These are phyloP conservation scores for Tenthredo scrophulariae DNA, from an alignment of 2,888 invertebrate species.

Conservation along the genomic window DNA sequence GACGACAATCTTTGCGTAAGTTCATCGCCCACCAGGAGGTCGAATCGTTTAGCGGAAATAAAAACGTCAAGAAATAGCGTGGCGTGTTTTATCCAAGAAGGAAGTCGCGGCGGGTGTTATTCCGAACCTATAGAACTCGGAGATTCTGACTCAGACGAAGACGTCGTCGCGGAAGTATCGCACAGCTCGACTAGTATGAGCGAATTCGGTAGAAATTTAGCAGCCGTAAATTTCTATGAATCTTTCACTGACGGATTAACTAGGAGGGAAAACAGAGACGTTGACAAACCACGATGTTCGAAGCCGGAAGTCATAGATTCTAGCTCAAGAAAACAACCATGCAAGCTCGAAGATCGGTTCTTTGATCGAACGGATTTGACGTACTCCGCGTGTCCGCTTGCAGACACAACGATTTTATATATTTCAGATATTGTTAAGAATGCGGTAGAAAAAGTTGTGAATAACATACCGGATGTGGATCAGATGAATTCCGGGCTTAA, in stretches of 20 bases:
- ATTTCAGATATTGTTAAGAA: background rate
- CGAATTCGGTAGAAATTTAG: background rate
- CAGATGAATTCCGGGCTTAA: background rate
- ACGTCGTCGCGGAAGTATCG: background rate
- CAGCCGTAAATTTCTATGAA: background rate
- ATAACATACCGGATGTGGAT: slow-evolving; percentile 18
- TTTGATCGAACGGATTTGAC: background rate
- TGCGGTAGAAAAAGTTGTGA: background rate
- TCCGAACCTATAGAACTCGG: slow-evolving; percentile 22
- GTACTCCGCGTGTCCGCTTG: background rate
- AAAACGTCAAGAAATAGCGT: background rate
- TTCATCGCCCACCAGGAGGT: slow-evolving; percentile 12
- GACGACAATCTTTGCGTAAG: slow-evolving; percentile 66
- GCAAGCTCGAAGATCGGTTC: background rate
- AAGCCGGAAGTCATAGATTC: background rate
- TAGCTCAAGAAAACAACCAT: background rate
- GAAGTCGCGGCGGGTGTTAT: background rate
- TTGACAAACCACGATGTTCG: background rate
- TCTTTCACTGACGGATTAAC: background rate
- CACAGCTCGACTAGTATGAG: background rate
- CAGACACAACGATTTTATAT: background rate
- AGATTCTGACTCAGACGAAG: slow-evolving; percentile 19
- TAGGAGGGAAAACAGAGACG: background rate
- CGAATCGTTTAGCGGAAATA: slow-evolving; percentile 33
- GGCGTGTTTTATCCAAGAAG: background rate